phyloP scores from a whole-genome alignment of 1,140 invertebrate species.

The Temnothorax curvispinosus region DNA sequence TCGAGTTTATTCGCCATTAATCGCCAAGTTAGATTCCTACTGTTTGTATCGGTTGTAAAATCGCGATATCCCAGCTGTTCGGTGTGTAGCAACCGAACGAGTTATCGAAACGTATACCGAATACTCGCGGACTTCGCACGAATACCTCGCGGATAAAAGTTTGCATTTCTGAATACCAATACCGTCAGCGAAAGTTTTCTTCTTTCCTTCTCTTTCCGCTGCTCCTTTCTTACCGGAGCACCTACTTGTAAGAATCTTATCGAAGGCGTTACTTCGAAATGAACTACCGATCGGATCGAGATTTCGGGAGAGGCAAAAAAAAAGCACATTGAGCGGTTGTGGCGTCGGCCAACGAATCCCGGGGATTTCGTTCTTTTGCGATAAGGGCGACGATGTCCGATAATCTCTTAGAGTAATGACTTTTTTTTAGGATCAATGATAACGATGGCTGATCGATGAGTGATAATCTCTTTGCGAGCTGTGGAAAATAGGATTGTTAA shows the following conservation, averaged over 20 bases:
- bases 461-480: neutral
- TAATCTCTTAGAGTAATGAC: constrained; percentile 52
- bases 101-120: too few relatives aligned
- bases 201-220: neutral
- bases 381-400: neutral
- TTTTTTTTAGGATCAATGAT: neutral
- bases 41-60: constrained; percentile 41
- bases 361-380: constrained; percentile 49
- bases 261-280: constrained; percentile 51
- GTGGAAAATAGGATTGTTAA: neutral
- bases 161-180: constrained; percentile 54
- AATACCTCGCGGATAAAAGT: constrained; percentile 47
- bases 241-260: constrained; percentile 44
- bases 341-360: neutral
- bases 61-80: neutral
- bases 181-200: neutral
- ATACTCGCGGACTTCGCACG: neutral
- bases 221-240: neutral
- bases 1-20: constrained; percentile 44
- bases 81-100: neutral
- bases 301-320: constrained; percentile 14
- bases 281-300: constrained; percentile 61
- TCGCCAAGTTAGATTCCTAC: constrained; percentile 25
- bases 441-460: neutral
- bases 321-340: neutral